Evolutionary conservation across 2,888 invertebrate genomes (phyloP), one percentile per base, ranked within the genome.

Genomic region (Cerceris rybyensis): DNA sequence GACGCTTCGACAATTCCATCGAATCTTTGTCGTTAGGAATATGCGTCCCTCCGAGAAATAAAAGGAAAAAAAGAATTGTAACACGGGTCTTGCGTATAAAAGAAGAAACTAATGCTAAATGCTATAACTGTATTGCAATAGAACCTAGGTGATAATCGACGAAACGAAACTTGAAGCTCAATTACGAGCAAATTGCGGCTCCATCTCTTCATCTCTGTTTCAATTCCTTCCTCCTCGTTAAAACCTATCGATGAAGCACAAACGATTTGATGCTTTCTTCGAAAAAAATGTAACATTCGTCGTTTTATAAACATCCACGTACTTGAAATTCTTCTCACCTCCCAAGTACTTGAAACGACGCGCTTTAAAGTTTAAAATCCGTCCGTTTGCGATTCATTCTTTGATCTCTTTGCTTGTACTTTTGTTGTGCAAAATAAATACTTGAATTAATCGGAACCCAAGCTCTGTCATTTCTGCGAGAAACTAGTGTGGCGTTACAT

Each of bases 41-140:
- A 49, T 69, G 50, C n/a, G 52, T 70, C 42, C 67, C 60, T 52
- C 2, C 55, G 68, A 67, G 66, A 74, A 61, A 58, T 70, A 28
- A 52, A 67, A 28, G 39, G 63, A 28, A 54, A n/a, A 13, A 43
- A 50, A 13, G 55, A 46, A 54, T 46, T 55, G 46, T 28, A 65
- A 64, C 41, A 57, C 17, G 67, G 61, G 46, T 52, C 1, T 66
- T 78, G 73, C 77, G 84, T 88, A 88, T 81, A 89, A 89, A 88
- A 89, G 85, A 88, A 85, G 76, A 78, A 78, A 55, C 84, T 84
- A 86, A 84, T 76, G 79, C 87, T 88, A 88, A 89, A 85, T 85
- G 85, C 87, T 88, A 87, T 64, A 84, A 86, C 81, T 81, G 80
- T 76, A 78, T 83, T 86, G 83, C 81, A 75, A 72, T 28, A 68